A percentile compares a stretch with the other conserved stretches of the same genome.
phyloP scores from a whole-genome alignment of 2,113 vertebrate genomes.

The Oncorhynchus clarkii region DNA sequence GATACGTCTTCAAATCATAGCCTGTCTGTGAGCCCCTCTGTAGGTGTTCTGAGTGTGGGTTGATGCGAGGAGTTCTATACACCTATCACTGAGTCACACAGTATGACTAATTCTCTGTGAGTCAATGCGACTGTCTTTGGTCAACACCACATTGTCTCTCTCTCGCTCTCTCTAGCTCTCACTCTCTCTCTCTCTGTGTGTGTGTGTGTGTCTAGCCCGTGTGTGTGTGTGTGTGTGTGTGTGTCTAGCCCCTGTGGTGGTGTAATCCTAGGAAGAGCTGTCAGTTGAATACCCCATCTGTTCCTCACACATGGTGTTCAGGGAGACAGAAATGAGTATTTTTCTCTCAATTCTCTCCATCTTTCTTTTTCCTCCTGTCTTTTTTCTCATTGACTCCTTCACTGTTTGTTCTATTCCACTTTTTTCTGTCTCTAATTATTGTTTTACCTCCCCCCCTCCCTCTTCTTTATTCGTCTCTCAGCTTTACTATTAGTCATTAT shows the following conservation, averaged over 20 bases:
- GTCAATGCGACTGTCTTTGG: too few relatives aligned
- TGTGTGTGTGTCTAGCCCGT: not conserved
- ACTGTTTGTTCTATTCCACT: not conserved
- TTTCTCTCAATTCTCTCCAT: not conserved
- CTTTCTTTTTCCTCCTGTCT: not conserved
- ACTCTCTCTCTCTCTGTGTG: not conserved
- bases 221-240: slow-evolving; percentile 17
- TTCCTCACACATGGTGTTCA: slow-evolving; percentile 58
- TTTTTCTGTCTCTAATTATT: not conserved
- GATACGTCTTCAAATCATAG: too few relatives aligned
- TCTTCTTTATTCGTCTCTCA: too few relatives aligned
- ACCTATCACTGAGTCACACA: too few relatives aligned
- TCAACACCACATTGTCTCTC: too few relatives aligned
- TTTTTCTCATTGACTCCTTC: not conserved
- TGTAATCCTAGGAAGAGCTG: slow-evolving; percentile 69
- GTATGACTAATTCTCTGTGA: too few relatives aligned
- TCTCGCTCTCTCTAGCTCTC: not conserved
- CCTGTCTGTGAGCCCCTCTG: too few relatives aligned
- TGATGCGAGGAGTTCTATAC: not conserved
- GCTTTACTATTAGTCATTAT: not conserved
- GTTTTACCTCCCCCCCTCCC: not conserved
- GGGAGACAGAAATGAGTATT: slow-evolving; percentile 37
- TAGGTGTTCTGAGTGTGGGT: too few relatives aligned
- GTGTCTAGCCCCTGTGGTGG: slow-evolving; percentile 52
- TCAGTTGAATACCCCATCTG: slow-evolving; percentile 72